phyloP scores from a whole-genome alignment of 2,113 vertebrate species.

The Bos indicus region DNA sequence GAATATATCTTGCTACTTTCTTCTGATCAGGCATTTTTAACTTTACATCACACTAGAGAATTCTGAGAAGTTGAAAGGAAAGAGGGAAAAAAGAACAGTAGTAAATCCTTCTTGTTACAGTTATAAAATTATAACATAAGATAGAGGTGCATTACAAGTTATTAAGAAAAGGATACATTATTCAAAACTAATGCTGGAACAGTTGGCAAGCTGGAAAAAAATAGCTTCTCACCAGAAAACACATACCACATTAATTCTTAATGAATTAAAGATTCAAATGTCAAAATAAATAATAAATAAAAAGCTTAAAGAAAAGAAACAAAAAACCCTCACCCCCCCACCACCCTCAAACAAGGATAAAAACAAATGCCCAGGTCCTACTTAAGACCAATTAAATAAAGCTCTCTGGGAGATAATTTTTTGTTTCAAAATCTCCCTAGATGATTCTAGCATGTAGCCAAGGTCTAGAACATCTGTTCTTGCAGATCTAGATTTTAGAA shows the following conservation, averaged over 20 bases:
- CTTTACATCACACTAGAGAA: background rate
- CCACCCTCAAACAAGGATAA: background rate
- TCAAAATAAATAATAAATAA: background rate
- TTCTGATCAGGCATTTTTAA: background rate
- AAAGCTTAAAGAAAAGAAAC: background rate
- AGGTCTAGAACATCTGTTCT: background rate
- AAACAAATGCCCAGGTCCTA: background rate
- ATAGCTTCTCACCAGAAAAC: background rate
- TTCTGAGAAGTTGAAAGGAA: slow-evolving; percentile 11
- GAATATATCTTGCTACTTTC: background rate
- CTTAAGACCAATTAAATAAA: background rate
- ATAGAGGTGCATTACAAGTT: background rate
- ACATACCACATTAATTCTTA: background rate
- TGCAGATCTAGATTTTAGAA: background rate
- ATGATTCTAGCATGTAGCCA: background rate
- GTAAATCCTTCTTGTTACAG: background rate
- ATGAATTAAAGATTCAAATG: background rate
- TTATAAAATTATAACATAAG: background rate
- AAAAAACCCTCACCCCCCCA: background rate
- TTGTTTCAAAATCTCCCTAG: background rate
- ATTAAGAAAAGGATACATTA: background rate
- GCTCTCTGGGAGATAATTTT: background rate
- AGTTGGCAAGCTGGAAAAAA: background rate
- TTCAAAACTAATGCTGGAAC: background rate
- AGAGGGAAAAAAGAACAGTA: background rate